Percentiles rank a stretch among this genome's conserved stretches.
These are phyloP conservation scores for Oryzias sinensis DNA, from an alignment of 2,797 vertebrate genomes.

Conservation along the genomic window DNA sequence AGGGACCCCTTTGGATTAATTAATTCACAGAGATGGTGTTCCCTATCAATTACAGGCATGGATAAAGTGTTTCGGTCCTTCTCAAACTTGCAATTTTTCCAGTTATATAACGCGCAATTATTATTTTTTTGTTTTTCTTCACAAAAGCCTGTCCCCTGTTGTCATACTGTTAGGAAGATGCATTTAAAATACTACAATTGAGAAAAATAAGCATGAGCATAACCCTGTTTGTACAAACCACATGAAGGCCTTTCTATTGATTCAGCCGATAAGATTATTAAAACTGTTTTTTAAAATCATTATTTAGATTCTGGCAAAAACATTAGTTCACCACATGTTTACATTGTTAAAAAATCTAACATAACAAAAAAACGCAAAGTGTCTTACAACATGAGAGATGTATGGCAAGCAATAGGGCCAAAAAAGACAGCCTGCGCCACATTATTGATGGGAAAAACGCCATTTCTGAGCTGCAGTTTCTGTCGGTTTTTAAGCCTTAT, in stretches of 20 bases:
- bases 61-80: slow-evolving; percentile 69
- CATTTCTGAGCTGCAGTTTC: no score
- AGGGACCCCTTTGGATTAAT: slow-evolving; percentile 66
- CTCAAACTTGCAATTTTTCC: slow-evolving; percentile 44
- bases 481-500: no score
- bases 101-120: slow-evolving; percentile 46
- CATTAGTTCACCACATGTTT: slow-evolving; percentile 3
- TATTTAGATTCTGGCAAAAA: slow-evolving; percentile 12
- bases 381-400: no score
- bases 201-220: background rate
- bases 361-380: no score
- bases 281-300: background rate
- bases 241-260: background rate
- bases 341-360: background rate
- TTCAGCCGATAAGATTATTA: background rate
- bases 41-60: slow-evolving; percentile 67
- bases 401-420: no score
- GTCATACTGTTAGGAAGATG: slow-evolving; percentile 7
- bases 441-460: no score
- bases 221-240: background rate
- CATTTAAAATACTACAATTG: background rate
- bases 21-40: slow-evolving; percentile 61
- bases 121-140: slow-evolving; percentile 24
- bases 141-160: slow-evolving; percentile 29
- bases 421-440: no score